Evolutionary conservation across 2,888 invertebrate genomes (phyloP), one percentile per base, ranked within the genome.

Genomic region (Oxycera nigricornis): DNA sequence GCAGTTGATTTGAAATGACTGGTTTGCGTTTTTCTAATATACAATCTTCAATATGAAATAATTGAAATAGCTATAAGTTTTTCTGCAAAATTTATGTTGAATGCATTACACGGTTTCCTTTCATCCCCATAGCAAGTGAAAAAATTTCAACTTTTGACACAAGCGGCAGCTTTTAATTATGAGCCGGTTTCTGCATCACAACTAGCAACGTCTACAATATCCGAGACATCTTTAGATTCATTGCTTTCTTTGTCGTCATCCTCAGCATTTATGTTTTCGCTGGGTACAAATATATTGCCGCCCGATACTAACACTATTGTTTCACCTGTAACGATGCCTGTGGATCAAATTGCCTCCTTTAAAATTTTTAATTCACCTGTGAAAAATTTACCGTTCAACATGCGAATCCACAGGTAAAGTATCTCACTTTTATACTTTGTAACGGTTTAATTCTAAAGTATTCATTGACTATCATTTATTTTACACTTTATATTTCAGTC

Each of bases 111-210:
- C n/a, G n/a, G n/a, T n/a, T n/a, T n/a, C n/a, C n/a, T n/a, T n/a
- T 35, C 11, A 35, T 35, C 35, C 73, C 57, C 76, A 79, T 77
- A 85, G 85, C 85, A 85, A 85, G 84, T 85, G 78, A 83, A 84
- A 80, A 84, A 85, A 80, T 81, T 85, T 77, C 85, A 85, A 80
- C 81, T 82, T 76, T 81, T 86, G 77, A 84, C 85, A 77, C 85
- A 86, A 81, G 83, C 84, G 78, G 85, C 85, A 72, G 83, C 85
- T 52, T 78, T 85, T 76, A 85, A 84, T 80, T 83, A 85, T 76
- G 85, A 86, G 82, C 83, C 83, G 77, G 83, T 84, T 79, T 83
- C 85, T 78, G 82, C 85, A 77, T 85, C 85, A 77, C 83, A 84
- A 82, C 82, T 84, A 82, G 84, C 84, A 78, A 83, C 85, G 80